Evolutionary conservation across 2,888 invertebrate genomes (phyloP), one percentile per base, ranked within the genome.

Genomic region (Yponomeuta malinellus): DNA sequence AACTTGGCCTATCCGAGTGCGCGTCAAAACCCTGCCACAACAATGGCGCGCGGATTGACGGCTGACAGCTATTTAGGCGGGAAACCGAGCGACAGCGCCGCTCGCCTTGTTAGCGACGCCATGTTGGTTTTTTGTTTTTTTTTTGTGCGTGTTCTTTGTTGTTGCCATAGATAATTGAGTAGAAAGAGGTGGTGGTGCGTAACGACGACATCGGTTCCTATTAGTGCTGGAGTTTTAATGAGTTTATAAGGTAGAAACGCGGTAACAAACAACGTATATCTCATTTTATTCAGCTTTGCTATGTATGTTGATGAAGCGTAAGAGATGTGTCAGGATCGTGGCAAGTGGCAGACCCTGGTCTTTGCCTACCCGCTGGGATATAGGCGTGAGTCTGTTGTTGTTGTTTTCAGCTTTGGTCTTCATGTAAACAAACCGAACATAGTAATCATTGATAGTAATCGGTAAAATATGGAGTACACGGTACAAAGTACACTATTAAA

Each of bases 51-150:
- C 71, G 72, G 79, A 82, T 82, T 88, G 86, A 87, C 86, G 84
- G 81, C 83, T 89, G 89, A 89, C 89, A 89, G 86, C 78, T 84
- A 84, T 89, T 88, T 88, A 86, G 85, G 89, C 87, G 87, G 86
- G 86, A 85, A 85, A 78, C 74, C 73, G 70, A 76, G 12, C 15
- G 52, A 52, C 52, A 52, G 12, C 52, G 52, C 52, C 12, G 12
- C 3, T 52, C 52, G 52, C 52, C 52, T 52, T 52, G 52, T 52
- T 52, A 80, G 80, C 80, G 83, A 76, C 83, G 87, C 88, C 86
- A 88, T 86, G 81, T 84, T 83, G 79, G 75, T 79, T 81, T 81
- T 79, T 75, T 74, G 73, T 23, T 23, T 23, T 23, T 23, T 76
- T 76, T 76, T 78, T 74, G 48, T 71, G 48, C 48, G 43, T 63